Conservation (phyloP, 1,140 invertebrate species). For the Macrosteles quadrilineatus region DNA sequence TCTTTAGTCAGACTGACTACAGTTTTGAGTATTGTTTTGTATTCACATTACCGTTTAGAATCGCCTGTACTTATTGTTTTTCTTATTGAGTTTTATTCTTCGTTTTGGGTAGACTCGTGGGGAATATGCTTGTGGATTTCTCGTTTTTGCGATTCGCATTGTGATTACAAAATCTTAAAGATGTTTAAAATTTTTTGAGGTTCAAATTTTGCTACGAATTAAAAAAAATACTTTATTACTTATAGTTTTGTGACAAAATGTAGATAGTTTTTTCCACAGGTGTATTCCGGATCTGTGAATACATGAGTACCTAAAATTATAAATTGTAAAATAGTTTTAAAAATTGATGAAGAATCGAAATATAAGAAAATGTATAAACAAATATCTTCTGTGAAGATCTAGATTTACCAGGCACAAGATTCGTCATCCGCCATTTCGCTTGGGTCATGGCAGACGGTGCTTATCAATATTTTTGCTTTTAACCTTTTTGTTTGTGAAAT, state of each 20-base stretch:
- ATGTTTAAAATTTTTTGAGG: too few relatives aligned
- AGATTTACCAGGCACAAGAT: too few relatives aligned
- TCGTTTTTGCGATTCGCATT: too few relatives aligned
- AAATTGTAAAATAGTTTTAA: slow-evolving; percentile 7
- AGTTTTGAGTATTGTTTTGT: slow-evolving; percentile 23
- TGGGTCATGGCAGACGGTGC: slow-evolving; percentile 9
- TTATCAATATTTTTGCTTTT: background rate
- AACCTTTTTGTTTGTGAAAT: too few relatives aligned
- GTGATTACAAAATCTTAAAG: too few relatives aligned
- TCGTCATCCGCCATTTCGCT: slow-evolving; percentile 9
- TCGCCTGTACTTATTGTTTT: slow-evolving; percentile 14
- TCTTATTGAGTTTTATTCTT: background rate
- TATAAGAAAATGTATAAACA: background rate
- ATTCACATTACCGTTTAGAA: slow-evolving; percentile 22
- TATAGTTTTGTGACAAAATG: too few relatives aligned
- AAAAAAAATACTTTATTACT: too few relatives aligned
- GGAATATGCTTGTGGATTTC: slow-evolving; percentile 22
- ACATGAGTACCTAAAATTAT: slow-evolving; percentile 14
- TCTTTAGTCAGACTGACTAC: slow-evolving; percentile 20
- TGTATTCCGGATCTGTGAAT: slow-evolving; percentile 18
- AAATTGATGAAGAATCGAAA: slow-evolving; percentile 17
- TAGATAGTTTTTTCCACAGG: slow-evolving; percentile 8
- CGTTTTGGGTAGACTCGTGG: background rate
- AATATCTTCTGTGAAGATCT: slow-evolving; percentile 22
- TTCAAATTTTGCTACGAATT: too few relatives aligned